Evolutionary conservation across 2,113 vertebrate genomes (phyloP).

Genomic region (Taxidea taxus): DNA sequence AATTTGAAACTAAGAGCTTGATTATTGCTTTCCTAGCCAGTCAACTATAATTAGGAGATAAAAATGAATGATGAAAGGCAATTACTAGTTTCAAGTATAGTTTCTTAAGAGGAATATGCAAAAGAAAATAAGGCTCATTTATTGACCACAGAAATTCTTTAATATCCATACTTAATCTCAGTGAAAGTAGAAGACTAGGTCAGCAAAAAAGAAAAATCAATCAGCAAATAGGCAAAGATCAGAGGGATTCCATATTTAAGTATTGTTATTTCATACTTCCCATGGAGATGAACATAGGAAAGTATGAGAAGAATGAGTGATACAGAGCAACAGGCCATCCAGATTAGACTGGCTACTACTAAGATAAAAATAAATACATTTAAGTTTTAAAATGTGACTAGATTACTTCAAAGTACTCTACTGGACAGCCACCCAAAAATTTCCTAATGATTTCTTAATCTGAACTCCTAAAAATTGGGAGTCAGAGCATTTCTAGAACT

Average conservation of each 20-base stretch:
- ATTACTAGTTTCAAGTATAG: neutral
- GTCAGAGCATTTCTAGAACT: conserved; percentile 33
- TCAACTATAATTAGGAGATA: neutral
- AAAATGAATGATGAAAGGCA: conserved; percentile 38
- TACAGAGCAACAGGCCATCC: conserved; percentile 33
- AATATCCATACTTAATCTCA: conserved; percentile 16
- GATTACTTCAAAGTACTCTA: conserved; percentile 51
- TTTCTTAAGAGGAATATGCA: conserved; percentile 34
- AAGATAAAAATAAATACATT: conserved; percentile 72
- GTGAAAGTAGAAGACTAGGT: conserved; percentile 35
- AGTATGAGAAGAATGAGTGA: conserved; percentile 50
- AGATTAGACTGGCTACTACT: conserved; percentile 45
- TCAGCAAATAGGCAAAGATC: conserved; percentile 53
- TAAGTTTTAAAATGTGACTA: conserved; percentile 64
- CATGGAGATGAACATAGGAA: conserved; percentile 62
- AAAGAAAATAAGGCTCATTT: conserved; percentile 49
- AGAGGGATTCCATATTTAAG: conserved; percentile 42
- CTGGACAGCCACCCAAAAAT: neutral
- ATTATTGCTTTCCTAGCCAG: conserved; percentile 21
- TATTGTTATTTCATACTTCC: conserved; percentile 55
- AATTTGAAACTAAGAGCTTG: conserved; percentile 21
- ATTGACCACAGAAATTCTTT: conserved; percentile 20
- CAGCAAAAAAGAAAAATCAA: conserved; percentile 53
- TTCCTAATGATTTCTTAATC: conserved; percentile 46
- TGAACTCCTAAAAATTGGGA: conserved; percentile 26